These are phyloP conservation scores for Lamellibrachia columna DNA, from an alignment of 2,888 invertebrate genomes.

Conservation along the genomic window DNA sequence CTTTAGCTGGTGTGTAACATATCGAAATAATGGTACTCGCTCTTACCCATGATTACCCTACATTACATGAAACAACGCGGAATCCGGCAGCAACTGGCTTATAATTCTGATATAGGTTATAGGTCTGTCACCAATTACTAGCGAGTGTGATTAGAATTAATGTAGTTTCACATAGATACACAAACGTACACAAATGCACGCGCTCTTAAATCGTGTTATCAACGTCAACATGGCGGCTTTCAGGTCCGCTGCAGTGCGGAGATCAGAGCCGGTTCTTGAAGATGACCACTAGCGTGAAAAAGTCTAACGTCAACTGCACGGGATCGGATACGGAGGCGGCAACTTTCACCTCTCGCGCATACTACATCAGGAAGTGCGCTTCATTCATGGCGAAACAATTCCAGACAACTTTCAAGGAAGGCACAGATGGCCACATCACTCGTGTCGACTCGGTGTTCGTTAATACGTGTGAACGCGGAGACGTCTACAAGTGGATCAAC, in stretches of 20 bases:
- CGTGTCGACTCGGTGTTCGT: neutral
- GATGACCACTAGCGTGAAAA: neutral
- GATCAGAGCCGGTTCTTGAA: neutral
- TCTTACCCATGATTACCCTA: too few relatives aligned
- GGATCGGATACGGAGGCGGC: neutral
- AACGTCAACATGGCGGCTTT: neutral
- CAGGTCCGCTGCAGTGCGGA: conserved; percentile 21
- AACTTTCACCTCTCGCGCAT: neutral
- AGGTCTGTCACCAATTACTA: too few relatives aligned
- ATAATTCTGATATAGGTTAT: too few relatives aligned
- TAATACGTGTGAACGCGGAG: conserved; percentile 21
- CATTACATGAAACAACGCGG: too few relatives aligned
- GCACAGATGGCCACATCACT: conserved; percentile 17
- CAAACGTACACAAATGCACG: neutral
- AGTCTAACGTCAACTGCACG: neutral
- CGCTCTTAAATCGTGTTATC: neutral
- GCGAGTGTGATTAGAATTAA: too few relatives aligned
- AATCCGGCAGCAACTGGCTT: too few relatives aligned
- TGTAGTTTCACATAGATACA: neutral
- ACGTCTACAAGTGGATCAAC: conserved; percentile 6
- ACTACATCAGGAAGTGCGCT: neutral
- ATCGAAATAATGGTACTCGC: too few relatives aligned
- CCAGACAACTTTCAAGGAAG: neutral
- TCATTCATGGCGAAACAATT: neutral
- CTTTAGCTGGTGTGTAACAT: too few relatives aligned